Evolutionary conservation across 1,140 invertebrate genomes (phyloP), one percentile per base, ranked within the genome.

Genomic region (Frieseomelitta varia): DNA sequence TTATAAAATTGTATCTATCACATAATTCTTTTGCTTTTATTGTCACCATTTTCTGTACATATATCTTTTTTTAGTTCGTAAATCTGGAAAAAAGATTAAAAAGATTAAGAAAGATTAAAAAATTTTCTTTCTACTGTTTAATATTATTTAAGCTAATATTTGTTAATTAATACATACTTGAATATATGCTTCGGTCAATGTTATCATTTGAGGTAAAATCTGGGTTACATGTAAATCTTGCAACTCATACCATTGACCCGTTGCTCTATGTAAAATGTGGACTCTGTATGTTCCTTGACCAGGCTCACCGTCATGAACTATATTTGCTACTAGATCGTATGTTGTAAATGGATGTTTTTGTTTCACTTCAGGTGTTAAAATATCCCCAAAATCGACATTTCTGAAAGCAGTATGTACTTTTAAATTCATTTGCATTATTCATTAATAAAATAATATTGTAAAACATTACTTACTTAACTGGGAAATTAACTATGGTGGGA

Each of bases 401-500:
- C 98, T 98, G 88, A 65, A 96, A 95, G 21, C n/a, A 34, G 86
- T 81, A 81, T 58, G 71, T 51, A 67, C 53, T 34, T 24, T 19
- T 30, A 56, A 85, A 86, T 77, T 63, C 12, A 24, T 79, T 17
- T 55, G 67, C 80, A 83, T 82, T 85, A 58, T 83, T 63, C 19
- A 47, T 34, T n/a, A 51, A 76, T 56, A 68, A 78, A 8, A 77
- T 1, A 78, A 68, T 39, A 8, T 55, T 63, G 69, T 4, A 69
- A 78, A 69, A 83, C 30, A 2, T 47, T 81, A 97, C 97, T 97
- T 95, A 99, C 98, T 98, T 99, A 67, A 99, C 98, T 12, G 99
- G 99, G 94, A 99, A 99, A 95, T 99, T 99, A 1, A 99, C 99
- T 93, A 99, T 99, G 0, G 99, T 99, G 17, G 99, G 99, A 96